Evolutionary conservation across 2,888 invertebrate genomes (phyloP), one percentile per base, ranked within the genome.

Genomic region (Synergus umbraculus): DNA sequence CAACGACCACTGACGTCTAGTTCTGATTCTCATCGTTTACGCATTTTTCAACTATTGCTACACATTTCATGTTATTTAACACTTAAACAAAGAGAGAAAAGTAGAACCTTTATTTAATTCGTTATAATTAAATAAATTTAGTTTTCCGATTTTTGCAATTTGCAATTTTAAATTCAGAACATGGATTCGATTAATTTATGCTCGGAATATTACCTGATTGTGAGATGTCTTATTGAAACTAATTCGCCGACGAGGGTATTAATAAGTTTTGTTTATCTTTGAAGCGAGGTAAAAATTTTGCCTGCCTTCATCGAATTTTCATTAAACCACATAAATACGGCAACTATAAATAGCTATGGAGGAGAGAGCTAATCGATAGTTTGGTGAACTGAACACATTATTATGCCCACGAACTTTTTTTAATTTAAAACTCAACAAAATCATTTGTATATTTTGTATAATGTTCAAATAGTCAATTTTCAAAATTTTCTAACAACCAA

Each of bases 371-470:
- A 54, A 73, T 73, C 73, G 73, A 73, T 73, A 73, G 73, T 54
- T 73, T 73, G 54, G 49, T 41, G 54, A 73, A 73, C 73, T 73
- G 73, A 73, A 73, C 73, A 73, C 73, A 73, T 73, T 73, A 73
- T 73, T 66, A 66, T 66, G 54, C 73, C 73, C 54, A 41, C 73
- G 54, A 73, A 54, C 73, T 44, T 44, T 73, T 73, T 73, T 49
- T 73, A 37, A 49, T 73, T 29, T 5, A 67, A 54, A 54, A 54
- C 54, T 54, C n/a, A n/a, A 54, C 9, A n/a, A n/a, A 54, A 54
- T n/a, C n/a, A 54, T 3, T 8, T n/a, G 54, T n/a, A n/a, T 54
- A 29, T 29, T 29, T 29, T 29, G 2, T 29, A 3, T 29, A 29
- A 29, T 29, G 2, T 29, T 29, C 29, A 29, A 29, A 2, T 3